Percentiles rank a stretch among this genome's conserved stretches.
These are phyloP conservation scores for Dasyurus viverrinus DNA, from an alignment of 2,113 vertebrate genomes.

Conservation along the genomic window DNA sequence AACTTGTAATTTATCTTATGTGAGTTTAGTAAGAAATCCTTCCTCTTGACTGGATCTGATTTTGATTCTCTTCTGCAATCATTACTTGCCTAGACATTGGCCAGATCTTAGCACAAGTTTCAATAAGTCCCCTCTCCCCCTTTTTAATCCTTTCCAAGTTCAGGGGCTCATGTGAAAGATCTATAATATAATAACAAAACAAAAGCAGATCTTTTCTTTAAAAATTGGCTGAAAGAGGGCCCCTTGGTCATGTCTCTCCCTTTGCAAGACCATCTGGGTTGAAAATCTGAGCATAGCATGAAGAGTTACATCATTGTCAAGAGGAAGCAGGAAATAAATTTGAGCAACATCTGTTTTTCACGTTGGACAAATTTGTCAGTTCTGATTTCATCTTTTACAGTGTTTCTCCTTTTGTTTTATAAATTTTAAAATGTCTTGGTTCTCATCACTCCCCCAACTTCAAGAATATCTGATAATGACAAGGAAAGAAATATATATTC, in stretches of 20 bases:
- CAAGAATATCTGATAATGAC: conserved; percentile 11
- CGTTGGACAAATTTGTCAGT: conserved; percentile 72
- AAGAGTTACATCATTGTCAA: conserved; percentile 76
- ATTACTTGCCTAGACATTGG: conserved; percentile 26
- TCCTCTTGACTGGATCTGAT: conserved; percentile 23
- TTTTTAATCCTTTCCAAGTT: conserved; percentile 22
- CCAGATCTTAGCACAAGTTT: conserved; percentile 33
- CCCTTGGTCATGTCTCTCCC: conserved; percentile 42
- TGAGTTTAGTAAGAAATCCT: neutral
- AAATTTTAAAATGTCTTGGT: conserved; percentile 64
- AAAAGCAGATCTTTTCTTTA: conserved; percentile 11
- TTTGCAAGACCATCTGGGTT: conserved; percentile 69
- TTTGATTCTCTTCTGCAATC: conserved; percentile 46
- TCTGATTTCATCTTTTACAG: conserved; percentile 74
- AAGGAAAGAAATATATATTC: conserved; percentile 1
- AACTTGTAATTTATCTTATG: conserved; percentile 1
- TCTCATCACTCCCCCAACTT: conserved; percentile 45
- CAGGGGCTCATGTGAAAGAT: conserved; percentile 47
- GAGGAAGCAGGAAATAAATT: conserved; percentile 78
- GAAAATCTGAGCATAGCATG: conserved; percentile 69
- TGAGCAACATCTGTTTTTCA: conserved; percentile 80
- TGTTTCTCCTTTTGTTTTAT: conserved; percentile 76
- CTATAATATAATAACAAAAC: conserved; percentile 32
- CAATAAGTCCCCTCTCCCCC: conserved; percentile 10
- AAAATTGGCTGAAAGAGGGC: conserved; percentile 52